A percentile compares a stretch with the other conserved stretches of the same genome.
Conservation (phyloP, 2,888 invertebrate genomes). For the Mellilla xanthometata region DNA sequence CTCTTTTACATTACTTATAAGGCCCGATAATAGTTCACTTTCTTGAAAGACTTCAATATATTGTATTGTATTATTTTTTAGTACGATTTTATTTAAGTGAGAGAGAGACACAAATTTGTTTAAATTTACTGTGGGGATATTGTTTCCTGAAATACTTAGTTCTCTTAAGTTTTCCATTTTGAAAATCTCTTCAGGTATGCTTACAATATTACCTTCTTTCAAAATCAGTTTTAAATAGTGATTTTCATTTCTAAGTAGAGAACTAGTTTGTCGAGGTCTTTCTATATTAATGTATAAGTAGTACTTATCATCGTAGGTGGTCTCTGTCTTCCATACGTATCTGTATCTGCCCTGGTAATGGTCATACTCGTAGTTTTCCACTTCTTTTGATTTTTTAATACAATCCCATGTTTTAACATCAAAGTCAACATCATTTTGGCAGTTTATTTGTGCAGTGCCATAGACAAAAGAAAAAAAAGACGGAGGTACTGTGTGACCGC, state of each 20-base stretch:
- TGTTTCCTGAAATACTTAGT: slow-evolving; percentile 4
- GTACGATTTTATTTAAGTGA: background rate
- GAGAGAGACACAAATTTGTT: slow-evolving; percentile 3
- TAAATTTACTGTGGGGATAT: slow-evolving; percentile 6
- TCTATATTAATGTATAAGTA: slow-evolving; percentile 3
- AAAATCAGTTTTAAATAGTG: slow-evolving; percentile 2
- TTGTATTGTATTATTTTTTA: slow-evolving; percentile 8
- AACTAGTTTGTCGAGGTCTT: background rate
- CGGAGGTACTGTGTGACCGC: too few relatives aligned
- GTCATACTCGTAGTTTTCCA: background rate
- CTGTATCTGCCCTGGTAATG: background rate
- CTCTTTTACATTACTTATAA: slow-evolving; percentile 1
- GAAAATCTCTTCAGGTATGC: slow-evolving; percentile 6
- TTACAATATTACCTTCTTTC: slow-evolving; percentile 1
- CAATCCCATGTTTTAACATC: slow-evolving; percentile 10
- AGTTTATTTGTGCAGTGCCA: slow-evolving; percentile 10
- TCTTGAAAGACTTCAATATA: slow-evolving; percentile 1
- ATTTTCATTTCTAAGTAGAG: background rate
- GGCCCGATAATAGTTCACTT: background rate
- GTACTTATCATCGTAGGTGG: slow-evolving; percentile 7
- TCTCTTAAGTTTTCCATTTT: slow-evolving; percentile 4
- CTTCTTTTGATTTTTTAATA: background rate
- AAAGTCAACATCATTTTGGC: slow-evolving; percentile 1
- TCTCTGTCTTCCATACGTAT: background rate
- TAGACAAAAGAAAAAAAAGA: too few relatives aligned